Percentiles rank a stretch among this genome's conserved stretches.
phyloP scores from a whole-genome alignment of 2,888 invertebrate species.

The Dolichopus griseipennis region DNA sequence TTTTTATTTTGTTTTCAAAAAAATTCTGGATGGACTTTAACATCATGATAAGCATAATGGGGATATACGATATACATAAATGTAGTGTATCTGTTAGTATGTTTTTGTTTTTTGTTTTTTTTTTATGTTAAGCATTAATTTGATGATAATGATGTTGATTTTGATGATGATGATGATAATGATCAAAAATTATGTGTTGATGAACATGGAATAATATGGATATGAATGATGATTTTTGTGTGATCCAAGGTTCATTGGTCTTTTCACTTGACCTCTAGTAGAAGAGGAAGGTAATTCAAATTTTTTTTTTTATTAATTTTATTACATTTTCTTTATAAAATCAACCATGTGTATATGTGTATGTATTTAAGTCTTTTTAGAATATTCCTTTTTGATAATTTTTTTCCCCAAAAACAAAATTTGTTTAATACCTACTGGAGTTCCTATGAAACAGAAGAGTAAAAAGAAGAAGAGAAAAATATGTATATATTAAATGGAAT shows the following conservation, averaged over 20 bases:
- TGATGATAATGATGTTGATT: not conserved
- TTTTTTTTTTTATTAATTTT: not conserved
- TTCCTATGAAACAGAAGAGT: not conserved
- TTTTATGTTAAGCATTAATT: not conserved
- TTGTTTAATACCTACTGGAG: not conserved
- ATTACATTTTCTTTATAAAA: not conserved
- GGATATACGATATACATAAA: not conserved
- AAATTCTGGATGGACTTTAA: too few species aligned
- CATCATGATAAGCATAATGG: not conserved
- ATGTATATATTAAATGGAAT: not conserved
- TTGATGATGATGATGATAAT: not conserved
- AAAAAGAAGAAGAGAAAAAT: not conserved
- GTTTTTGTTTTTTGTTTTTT: not conserved
- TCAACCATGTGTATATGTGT: too few species aligned
- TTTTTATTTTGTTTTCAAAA: too few species aligned
- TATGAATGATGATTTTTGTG: too few species aligned
- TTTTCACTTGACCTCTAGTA: constrained; percentile 22
- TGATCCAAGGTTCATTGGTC: constrained; percentile 20
- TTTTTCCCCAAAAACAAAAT: not conserved
- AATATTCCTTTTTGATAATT: too few species aligned
- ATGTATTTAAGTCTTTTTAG: too few species aligned
- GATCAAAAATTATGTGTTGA: too few species aligned
- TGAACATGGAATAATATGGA: too few species aligned
- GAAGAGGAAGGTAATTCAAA: constrained; percentile 1
- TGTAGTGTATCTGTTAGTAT: too few species aligned